phyloP scores from a whole-genome alignment of 2,888 invertebrate genomes.

The Stenodera caucasica region DNA sequence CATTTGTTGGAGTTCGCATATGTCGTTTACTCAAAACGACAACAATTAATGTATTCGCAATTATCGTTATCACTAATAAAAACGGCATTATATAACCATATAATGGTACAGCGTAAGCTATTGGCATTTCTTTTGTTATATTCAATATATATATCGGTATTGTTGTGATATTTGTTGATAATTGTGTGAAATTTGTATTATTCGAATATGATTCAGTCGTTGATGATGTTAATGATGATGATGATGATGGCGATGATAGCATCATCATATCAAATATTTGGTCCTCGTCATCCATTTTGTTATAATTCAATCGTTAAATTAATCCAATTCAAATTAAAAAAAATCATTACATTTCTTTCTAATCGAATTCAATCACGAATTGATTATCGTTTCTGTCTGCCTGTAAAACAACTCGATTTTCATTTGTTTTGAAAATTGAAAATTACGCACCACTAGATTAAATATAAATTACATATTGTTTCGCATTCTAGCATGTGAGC shows the following conservation, averaged over 20 bases:
- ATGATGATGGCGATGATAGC: not conserved
- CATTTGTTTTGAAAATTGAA: conserved; percentile 18
- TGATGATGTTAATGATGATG: not conserved
- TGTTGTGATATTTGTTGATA: not conserved
- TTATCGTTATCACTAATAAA: conserved; percentile 82
- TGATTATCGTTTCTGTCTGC: too few relatives aligned
- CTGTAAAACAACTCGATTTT: conserved; percentile 11
- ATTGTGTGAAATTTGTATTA: not conserved
- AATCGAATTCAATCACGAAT: conserved; percentile 5
- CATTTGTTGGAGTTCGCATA: conserved; percentile 90
- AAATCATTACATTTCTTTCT: not conserved
- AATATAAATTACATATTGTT: not conserved
- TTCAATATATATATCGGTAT: conserved; percentile 54
- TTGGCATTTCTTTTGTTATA: conserved; percentile 68
- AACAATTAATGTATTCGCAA: conserved; percentile 89
- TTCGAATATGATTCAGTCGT: not conserved
- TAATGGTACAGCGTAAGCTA: conserved; percentile 69
- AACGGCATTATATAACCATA: conserved; percentile 82
- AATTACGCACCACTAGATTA: conserved; percentile 13
- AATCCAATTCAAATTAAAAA: not conserved
- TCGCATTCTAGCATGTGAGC: not conserved
- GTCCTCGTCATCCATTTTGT: not conserved
- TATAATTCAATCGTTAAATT: not conserved
- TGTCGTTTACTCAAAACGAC: conserved; percentile 86
- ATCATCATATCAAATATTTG: conserved; percentile 4